Evolutionary conservation across 2,888 invertebrate species (phyloP).

Genomic region (Lithophane leautieri): DNA sequence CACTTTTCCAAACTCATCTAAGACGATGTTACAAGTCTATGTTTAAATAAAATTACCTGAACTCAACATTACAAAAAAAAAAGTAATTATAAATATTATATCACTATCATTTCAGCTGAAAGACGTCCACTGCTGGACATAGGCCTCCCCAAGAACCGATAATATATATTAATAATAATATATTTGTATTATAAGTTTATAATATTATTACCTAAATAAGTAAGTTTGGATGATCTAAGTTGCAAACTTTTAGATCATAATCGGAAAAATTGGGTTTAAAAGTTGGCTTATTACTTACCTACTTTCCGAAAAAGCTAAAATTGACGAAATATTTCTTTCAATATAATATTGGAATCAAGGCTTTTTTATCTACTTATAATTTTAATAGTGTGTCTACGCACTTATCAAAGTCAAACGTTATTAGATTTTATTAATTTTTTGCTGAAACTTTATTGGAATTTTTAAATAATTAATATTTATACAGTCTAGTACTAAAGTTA

Average conservation of each 20-base stretch:
- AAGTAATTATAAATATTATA: too few relatives aligned
- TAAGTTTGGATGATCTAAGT: too few relatives aligned
- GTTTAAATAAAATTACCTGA: background rate
- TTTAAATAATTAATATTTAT: slow-evolving; percentile 1
- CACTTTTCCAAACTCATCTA: too few relatives aligned
- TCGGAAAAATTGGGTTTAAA: background rate
- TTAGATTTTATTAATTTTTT: slow-evolving; percentile 23
- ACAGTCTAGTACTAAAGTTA: background rate
- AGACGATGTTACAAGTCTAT: too few relatives aligned
- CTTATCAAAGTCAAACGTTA: slow-evolving; percentile 36
- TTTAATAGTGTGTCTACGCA: slow-evolving; percentile 8
- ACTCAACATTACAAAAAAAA: too few relatives aligned
- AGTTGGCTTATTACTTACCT: background rate
- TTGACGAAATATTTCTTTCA: background rate
- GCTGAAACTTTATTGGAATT: background rate
- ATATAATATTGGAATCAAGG: background rate
- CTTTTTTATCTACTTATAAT: background rate
- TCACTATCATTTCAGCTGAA: too few relatives aligned
- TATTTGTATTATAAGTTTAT: too few relatives aligned
- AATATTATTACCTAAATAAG: background rate
- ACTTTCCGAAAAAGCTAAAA: background rate
- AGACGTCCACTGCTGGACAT: too few relatives aligned
- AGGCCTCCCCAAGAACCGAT: too few relatives aligned
- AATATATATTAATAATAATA: too few relatives aligned
- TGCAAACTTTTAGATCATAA: background rate